Evolutionary conservation across 2,888 invertebrate genomes (phyloP).

Genomic region (Pheosia tremula): DNA sequence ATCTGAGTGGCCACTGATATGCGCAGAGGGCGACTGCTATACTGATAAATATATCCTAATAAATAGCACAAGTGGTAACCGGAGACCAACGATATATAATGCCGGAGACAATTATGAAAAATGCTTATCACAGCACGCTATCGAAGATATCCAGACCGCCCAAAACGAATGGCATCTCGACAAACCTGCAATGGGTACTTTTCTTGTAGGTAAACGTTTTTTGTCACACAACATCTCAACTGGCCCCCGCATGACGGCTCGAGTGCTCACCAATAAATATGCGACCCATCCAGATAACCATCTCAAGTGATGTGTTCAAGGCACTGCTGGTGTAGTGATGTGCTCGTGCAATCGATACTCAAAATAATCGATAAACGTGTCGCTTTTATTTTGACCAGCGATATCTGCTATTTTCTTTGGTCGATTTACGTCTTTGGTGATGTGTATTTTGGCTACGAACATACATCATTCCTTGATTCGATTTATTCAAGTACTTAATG

Average conservation of each 20-base stretch:
- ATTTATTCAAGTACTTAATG: too few relatives aligned
- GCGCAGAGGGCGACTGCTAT: too few relatives aligned
- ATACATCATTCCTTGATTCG: too few relatives aligned
- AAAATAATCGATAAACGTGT: neutral
- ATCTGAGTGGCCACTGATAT: too few relatives aligned
- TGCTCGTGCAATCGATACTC: neutral
- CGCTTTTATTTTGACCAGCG: neutral
- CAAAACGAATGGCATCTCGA: neutral
- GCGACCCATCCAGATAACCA: slow-evolving; percentile 53
- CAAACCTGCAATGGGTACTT: neutral
- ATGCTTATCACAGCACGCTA: neutral
- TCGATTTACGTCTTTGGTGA: too few relatives aligned
- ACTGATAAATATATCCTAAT: too few relatives aligned
- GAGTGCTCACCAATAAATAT: slow-evolving; percentile 51
- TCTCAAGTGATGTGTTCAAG: slow-evolving; percentile 56
- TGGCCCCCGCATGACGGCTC: slow-evolving; percentile 25
- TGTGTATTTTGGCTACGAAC: too few relatives aligned
- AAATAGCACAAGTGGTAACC: too few relatives aligned
- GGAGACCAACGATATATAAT: too few relatives aligned
- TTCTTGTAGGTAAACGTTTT: slow-evolving; percentile 31
- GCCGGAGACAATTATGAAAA: neutral
- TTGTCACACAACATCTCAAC: slow-evolving; percentile 18
- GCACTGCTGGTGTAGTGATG: neutral
- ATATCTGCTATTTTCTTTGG: too few relatives aligned
- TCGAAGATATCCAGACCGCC: neutral